Conservation (phyloP, 2,888 invertebrate species). For the Eudemis profundana region DNA sequence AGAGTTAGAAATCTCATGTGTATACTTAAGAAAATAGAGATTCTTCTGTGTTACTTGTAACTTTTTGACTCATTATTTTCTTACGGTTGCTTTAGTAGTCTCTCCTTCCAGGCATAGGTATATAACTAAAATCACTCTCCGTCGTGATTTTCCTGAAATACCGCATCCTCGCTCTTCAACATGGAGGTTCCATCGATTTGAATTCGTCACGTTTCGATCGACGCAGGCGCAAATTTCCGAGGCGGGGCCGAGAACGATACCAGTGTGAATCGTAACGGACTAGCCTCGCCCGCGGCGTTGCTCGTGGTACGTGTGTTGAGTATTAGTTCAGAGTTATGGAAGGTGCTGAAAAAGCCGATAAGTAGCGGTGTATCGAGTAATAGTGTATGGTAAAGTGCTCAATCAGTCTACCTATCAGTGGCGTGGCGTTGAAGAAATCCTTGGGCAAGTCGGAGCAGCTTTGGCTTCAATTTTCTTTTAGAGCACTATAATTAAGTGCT, state of each 20-base stretch:
- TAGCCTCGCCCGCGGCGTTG: constrained; percentile 24
- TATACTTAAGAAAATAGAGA: too few species aligned
- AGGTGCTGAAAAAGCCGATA: constrained; percentile 47
- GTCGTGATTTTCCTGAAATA: constrained; percentile 17
- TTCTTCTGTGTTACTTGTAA: too few species aligned
- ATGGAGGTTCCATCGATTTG: constrained; percentile 59
- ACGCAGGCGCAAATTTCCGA: constrained; percentile 66
- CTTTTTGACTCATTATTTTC: too few species aligned
- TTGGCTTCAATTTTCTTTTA: too few species aligned
- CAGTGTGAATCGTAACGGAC: constrained; percentile 56
- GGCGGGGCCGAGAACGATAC: constrained; percentile 66
- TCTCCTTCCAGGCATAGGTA: too few species aligned
- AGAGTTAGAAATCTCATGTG: too few species aligned
- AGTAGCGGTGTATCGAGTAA: constrained; percentile 39
- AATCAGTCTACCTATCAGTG: too few species aligned
- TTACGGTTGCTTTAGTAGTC: too few species aligned
- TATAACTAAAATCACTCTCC: background rate
- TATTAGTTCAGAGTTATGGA: constrained; percentile 2
- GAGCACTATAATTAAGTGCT: too few species aligned
- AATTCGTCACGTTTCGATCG: constrained; percentile 71
- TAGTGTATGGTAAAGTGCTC: background rate
- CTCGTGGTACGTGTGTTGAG: background rate
- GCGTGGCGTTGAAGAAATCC: too few species aligned
- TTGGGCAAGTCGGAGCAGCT: too few species aligned
- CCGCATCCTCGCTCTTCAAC: constrained; percentile 33